Evolutionary conservation across 2,888 invertebrate species (phyloP), one percentile per base, ranked within the genome.

Genomic region (Machimus atricapillus): DNA sequence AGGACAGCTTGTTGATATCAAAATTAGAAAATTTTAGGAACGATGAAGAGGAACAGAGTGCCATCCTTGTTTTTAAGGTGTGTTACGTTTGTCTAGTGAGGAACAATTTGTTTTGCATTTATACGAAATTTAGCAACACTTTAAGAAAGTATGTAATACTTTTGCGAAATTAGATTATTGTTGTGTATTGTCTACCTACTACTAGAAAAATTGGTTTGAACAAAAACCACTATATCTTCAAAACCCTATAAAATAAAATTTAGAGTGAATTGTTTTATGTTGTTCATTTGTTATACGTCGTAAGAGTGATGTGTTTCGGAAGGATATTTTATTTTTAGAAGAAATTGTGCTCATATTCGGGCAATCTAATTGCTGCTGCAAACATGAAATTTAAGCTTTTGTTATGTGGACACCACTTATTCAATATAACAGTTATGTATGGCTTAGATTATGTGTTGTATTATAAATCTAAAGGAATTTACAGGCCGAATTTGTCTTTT

Each of bases 241-340:
- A 46, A 52, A 8, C 23, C 16, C 5, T 46, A 46, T 52, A 79
- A 40, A n/a, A 66, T 27, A 46, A 79, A 79, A 52, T 52, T 79
- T 52, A 56, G 43, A 79, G 52, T 79, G 79, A 79, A 79, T 27
- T 79, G 82, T 82, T 66, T 82, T 82, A 56, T 82, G 82, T 82
- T 82, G 66, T 82, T 37, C 56, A 82, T 82, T 58, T 82, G 34
- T 82, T 82, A 37, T 37, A 27, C 34, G 40, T 76, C 40, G 78
- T 78, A 19, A 40, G 16, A 78, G 78, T 77, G 34, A 34, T 34
- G 19, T 40, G 1, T 40, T 74, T 77, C 23, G 77, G 37, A 40
- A 16, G n/a, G 43, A 19, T 66, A 66, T 66, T 66, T 66, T 12
- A 19, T 66, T 66, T 66, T 66, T 66, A 66, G 66, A 66, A 52